A percentile compares a stretch with the other conserved stretches of the same genome.
Conservation (phyloP, 2,888 invertebrate species). For the Drosophila siamana region DNA sequence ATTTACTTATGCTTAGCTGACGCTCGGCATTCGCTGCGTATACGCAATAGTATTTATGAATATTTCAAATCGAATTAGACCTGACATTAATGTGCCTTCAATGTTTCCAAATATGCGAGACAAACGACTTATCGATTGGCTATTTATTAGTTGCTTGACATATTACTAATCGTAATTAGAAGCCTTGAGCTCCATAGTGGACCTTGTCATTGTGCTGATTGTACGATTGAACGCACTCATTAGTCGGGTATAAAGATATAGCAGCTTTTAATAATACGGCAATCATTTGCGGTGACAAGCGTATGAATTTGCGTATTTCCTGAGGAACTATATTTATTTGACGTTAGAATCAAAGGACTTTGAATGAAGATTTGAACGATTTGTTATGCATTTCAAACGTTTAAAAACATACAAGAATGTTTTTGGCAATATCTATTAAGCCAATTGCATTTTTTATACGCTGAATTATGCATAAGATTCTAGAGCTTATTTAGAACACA, state of each 20-base stretch:
- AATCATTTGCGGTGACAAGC: background rate
- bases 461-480: no score
- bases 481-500: no score
- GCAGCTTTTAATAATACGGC: background rate
- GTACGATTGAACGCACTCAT: background rate
- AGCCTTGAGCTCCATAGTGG: background rate
- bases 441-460: no score
- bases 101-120: slow-evolving; percentile 9
- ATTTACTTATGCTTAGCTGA: slow-evolving; percentile 8
- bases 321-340: no score
- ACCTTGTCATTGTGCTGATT: background rate
- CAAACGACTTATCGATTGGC: slow-evolving; percentile 33
- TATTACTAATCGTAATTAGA: slow-evolving; percentile 1
- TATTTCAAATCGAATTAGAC: slow-evolving; percentile 35
- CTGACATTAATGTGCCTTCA: slow-evolving; percentile 8
- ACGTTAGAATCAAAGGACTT: no score
- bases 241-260: background rate
- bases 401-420: no score
- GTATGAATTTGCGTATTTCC: background rate
- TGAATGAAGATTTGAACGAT: no score
- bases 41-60: slow-evolving; percentile 43
- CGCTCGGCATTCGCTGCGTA: slow-evolving; percentile 25
- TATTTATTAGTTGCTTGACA: slow-evolving; percentile 12
- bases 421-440: no score
- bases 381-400: no score